phyloP scores from a whole-genome alignment of 2,113 vertebrate genomes.

The Monopterus albus region DNA sequence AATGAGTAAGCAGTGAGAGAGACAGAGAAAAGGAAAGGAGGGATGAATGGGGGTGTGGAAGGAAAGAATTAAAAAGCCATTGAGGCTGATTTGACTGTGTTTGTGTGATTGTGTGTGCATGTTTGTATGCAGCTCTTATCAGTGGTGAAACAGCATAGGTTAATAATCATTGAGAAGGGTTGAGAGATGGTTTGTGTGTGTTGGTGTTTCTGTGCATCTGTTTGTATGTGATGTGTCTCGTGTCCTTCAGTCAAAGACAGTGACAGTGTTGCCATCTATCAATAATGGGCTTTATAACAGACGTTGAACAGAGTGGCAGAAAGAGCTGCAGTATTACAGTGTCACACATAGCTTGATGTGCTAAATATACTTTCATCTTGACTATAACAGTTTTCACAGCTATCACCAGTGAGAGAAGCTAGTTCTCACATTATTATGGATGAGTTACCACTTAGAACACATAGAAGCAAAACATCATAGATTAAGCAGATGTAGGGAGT shows the following conservation, averaged over 20 bases:
- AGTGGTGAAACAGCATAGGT: conserved; percentile 57
- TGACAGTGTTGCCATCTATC: conserved; percentile 42
- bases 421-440: conserved; percentile 24
- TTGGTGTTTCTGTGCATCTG: neutral
- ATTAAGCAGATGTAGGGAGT: neutral
- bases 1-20: conserved; percentile 1
- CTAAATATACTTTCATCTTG: conserved; percentile 4
- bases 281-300: too few species aligned
- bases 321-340: neutral
- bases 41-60: conserved; percentile 14
- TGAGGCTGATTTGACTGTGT: conserved; percentile 53
- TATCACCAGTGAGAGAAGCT: neutral
- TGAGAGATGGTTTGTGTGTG: conserved; percentile 14
- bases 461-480: conserved; percentile 3
- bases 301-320: neutral
- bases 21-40: conserved; percentile 3
- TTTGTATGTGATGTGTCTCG: conserved; percentile 39
- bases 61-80: conserved; percentile 63
- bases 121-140: conserved; percentile 60
- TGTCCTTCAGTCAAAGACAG: conserved; percentile 74
- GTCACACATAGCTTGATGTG: neutral
- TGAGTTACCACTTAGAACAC: neutral
- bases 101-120: conserved; percentile 16
- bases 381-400: conserved; percentile 8
- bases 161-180: conserved; percentile 65